Base-by-base conservation (phyloP, 1,140 invertebrate genomes). In the Chrysoperla carnea region DNA sequence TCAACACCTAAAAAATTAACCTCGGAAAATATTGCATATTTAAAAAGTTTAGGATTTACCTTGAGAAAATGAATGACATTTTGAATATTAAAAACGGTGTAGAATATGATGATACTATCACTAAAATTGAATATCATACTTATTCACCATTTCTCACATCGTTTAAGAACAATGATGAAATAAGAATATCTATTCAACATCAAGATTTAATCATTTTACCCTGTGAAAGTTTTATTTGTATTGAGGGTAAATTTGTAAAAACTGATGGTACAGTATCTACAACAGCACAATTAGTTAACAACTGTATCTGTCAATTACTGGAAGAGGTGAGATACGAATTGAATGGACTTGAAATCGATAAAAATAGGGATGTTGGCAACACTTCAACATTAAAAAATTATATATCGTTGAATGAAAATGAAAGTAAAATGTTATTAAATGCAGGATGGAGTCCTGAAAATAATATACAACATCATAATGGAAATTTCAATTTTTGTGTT, bases 311-410 rank as follows among this genome's bases (percentile, higher is more conserved):
- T 27, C 50, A 53, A 50, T 44, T 62, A 6, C 61, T 64, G 49
- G 53, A 58, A 45, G 57, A 61, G 42, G 57, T 60, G 8, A 47
- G 56, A 13, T 62, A 60, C 44, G 56, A 62, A 48, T 8, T 63
- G 1, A 61, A 61, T 45, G 55, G 50, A 13, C 43, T 58, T 4
- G 59, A 59, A 49, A 58, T 64, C 36, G 58, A 66, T 53, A 39
- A 50, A 29, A 55, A 50, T 29, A 58, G 55, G 54, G 55, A 57
- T 49, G 50, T 54, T 6, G 58, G 59, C 28, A 44, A 58, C 1
- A 55, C 57, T 5, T 55, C 39, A 37, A 47, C 52, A n/a, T 52
- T 63, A 42, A 63, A 64, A 50, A 50, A 46, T 29, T 54, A 48
- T 39, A 15, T 51, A 11, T 52, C 52, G 1, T 39, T 48, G 12